Conservation (phyloP, 2,888 invertebrate genomes). For the Diarsia mendica region DNA sequence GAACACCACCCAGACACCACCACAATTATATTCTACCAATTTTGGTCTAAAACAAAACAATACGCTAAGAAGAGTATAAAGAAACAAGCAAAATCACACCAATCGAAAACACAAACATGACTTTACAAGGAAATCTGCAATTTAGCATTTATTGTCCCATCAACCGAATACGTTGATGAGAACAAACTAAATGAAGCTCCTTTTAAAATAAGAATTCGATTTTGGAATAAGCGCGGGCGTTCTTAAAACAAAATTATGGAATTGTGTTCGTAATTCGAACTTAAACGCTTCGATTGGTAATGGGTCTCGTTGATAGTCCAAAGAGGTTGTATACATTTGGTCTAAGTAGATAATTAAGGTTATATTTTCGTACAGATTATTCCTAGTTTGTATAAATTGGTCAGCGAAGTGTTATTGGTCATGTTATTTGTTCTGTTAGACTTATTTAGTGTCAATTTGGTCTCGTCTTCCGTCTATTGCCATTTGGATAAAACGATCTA, state of each 20-base stretch:
- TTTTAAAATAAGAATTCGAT: constrained; percentile 42
- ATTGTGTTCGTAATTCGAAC: constrained; percentile 37
- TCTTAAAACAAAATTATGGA: constrained; percentile 34
- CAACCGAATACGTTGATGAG: constrained; percentile 23
- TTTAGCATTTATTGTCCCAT: constrained; percentile 36
- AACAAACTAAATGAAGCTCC: constrained; percentile 8
- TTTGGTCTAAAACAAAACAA: background rate
- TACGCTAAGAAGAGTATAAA: no score
- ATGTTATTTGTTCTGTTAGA: constrained; percentile 36
- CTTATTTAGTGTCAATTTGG: constrained; percentile 3
- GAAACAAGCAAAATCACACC: no score
- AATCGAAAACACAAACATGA: background rate
- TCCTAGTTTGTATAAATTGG: constrained; percentile 2
- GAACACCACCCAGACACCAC: no score
- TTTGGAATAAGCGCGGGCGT: constrained; percentile 55
- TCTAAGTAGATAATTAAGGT: constrained; percentile 35
- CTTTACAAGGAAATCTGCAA: constrained; percentile 29
- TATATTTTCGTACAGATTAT: constrained; percentile 14
- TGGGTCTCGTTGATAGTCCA: constrained; percentile 10
- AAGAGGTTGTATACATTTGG: constrained; percentile 13
- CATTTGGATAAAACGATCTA: constrained; percentile 2
- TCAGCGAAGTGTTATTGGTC: constrained; percentile 1
- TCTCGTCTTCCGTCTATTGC: background rate
- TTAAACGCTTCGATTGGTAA: constrained; percentile 33
- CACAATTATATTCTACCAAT: background rate